A percentile compares a stretch with the other conserved stretches of the same genome.
phyloP scores from a whole-genome alignment of 2,888 invertebrate species.

The Schizotus pectinicornis region DNA sequence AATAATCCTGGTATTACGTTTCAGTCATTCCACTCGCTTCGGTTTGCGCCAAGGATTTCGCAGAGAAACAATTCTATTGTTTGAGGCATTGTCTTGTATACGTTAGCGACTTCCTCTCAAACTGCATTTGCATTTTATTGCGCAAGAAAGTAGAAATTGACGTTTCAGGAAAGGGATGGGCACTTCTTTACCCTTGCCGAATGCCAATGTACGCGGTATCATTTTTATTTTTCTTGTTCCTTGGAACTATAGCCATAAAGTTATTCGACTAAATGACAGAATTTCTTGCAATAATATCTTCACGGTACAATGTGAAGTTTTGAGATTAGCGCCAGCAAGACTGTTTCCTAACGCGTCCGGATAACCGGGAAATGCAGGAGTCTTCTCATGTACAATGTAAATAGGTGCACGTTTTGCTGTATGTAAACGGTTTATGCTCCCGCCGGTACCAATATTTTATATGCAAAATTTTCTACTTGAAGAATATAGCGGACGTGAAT shows the following conservation, averaged over 20 bases:
- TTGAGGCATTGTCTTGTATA: slow-evolving; percentile 30
- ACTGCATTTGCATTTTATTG: slow-evolving; percentile 40
- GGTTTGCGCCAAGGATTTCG: too few species aligned
- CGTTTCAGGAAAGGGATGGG: slow-evolving; percentile 5
- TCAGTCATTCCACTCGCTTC: too few species aligned
- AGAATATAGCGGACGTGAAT: slow-evolving; percentile 18
- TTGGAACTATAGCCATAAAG: too few species aligned
- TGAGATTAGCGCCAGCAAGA: background rate
- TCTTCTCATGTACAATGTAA: slow-evolving; percentile 17
- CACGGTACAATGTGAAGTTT: too few species aligned
- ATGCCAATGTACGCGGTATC: too few species aligned
- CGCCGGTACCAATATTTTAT: slow-evolving; percentile 15
- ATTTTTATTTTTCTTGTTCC: too few species aligned
- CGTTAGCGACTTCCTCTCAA: slow-evolving; percentile 33
- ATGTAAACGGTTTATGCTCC: slow-evolving; percentile 22
- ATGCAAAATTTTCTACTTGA: slow-evolving; percentile 18
- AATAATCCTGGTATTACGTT: too few species aligned
- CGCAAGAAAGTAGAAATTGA: slow-evolving; percentile 21
- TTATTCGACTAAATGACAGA: too few species aligned
- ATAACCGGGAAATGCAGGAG: slow-evolving; percentile 4
- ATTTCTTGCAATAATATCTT: too few species aligned
- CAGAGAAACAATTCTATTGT: background rate
- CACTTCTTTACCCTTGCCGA: too few species aligned
- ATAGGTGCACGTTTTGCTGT: slow-evolving; percentile 10
- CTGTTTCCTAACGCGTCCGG: background rate